phyloP scores from a whole-genome alignment of 2,113 vertebrate genomes.

The Numida meleagris region DNA sequence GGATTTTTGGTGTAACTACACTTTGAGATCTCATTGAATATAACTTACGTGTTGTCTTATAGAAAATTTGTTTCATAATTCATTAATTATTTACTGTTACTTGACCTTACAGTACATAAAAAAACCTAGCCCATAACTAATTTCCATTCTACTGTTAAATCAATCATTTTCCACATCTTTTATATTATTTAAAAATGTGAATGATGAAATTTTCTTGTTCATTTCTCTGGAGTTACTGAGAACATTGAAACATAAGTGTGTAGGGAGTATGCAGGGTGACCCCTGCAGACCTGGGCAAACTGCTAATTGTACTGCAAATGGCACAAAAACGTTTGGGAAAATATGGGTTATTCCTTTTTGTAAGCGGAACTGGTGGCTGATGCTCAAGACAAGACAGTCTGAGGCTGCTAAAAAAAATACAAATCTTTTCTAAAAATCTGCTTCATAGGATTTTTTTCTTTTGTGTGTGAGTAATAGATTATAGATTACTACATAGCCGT shows the following conservation, averaged over 20 bases:
- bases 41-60: slow-evolving; percentile 50
- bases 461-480: neutral
- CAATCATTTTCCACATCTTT: slow-evolving; percentile 53
- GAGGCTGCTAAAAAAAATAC: neutral
- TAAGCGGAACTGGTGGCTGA: neutral
- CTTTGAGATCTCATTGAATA: slow-evolving; percentile 15
- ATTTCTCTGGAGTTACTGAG: neutral
- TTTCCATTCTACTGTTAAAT: slow-evolving; percentile 51
- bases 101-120: slow-evolving; percentile 56
- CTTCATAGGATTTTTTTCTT: neutral
- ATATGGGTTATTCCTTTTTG: neutral
- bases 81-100: slow-evolving; percentile 69
- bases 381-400: neutral
- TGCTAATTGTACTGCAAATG: rapidly evolving
- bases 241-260: neutral
- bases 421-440: neutral
- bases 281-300: neutral
- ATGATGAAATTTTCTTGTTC: slow-evolving; percentile 8
- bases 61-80: slow-evolving; percentile 66
- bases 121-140: slow-evolving; percentile 38
- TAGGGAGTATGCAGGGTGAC: neutral
- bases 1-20: slow-evolving; percentile 50
- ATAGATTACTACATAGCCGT: neutral
- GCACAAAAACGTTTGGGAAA: neutral
- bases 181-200: slow-evolving; percentile 60